A percentile compares a stretch with the other conserved stretches of the same genome.
phyloP scores from a whole-genome alignment of 2,113 vertebrate species.

The Takifugu bimaculatus region DNA sequence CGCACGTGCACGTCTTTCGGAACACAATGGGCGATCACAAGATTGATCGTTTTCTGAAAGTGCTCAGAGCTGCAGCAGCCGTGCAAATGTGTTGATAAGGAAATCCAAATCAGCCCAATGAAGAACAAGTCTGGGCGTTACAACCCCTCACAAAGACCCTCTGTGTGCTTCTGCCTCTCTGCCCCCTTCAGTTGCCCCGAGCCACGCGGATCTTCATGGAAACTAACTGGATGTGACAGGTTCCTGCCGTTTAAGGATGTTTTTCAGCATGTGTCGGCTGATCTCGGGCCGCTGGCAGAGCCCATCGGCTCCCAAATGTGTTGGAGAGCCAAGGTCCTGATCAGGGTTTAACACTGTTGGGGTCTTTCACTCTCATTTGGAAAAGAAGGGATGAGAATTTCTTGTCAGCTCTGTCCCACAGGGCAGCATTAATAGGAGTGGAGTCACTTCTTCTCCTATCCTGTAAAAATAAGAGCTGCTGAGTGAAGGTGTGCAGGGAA shows the following conservation, averaged over 20 bases:
- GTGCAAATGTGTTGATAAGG: constrained; percentile 2
- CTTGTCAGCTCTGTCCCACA: too few relatives aligned
- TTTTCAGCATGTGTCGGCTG: constrained; percentile 7
- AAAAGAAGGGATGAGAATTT: neutral
- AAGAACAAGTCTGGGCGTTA: constrained; percentile 29
- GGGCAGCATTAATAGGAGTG: too few relatives aligned
- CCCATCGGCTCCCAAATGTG: neutral
- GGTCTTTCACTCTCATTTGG: constrained; percentile 11
- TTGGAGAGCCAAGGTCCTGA: neutral
- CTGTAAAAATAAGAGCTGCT: too few relatives aligned
- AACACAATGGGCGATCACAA: neutral
- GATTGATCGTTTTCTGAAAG: neutral
- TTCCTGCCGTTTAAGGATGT: constrained; percentile 24
- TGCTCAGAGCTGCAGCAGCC: constrained; percentile 1
- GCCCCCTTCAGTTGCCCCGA: neutral
- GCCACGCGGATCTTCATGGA: neutral
- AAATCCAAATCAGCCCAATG: constrained; percentile 12
- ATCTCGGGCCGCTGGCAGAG: neutral
- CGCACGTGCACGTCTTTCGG: neutral
- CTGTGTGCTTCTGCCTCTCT: constrained; percentile 3
- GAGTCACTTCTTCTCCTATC: too few relatives aligned
- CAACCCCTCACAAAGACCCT: constrained; percentile 6
- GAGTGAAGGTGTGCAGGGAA: too few relatives aligned
- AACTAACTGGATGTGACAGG: constrained; percentile 33
- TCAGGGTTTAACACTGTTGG: too few relatives aligned